Percentiles rank a stretch among this genome's conserved stretches.
Evolutionary conservation across 2,888 invertebrate genomes (phyloP).

Genomic region (Dicyrtomina minuta): DNA sequence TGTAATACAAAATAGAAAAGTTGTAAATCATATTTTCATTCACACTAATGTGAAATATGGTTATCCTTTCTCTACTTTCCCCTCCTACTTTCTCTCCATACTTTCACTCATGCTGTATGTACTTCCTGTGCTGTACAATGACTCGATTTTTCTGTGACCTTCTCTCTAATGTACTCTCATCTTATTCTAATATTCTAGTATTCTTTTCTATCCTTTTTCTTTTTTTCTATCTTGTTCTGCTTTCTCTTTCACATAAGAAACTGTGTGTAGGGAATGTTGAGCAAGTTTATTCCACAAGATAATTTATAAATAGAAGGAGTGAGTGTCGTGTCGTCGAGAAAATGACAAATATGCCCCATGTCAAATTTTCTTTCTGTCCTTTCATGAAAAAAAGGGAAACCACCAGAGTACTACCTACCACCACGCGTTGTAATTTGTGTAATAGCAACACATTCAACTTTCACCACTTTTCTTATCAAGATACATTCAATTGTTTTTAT

Average conservation of each 20-base stretch:
- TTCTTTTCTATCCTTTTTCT: too few species aligned
- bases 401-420: too few species aligned
- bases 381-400: too few species aligned
- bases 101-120: neutral
- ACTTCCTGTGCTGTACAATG: neutral
- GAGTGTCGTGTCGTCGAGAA: too few species aligned
- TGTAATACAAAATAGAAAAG: too few species aligned
- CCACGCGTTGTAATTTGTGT: too few species aligned
- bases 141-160: neutral
- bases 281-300: conserved; percentile 1
- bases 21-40: conserved; percentile 44
- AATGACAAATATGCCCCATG: conserved; percentile 17
- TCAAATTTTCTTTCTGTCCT: conserved; percentile 15
- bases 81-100: neutral
- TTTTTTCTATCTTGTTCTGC: too few species aligned
- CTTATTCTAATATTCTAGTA: too few species aligned
- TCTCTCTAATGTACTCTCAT: neutral
- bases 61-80: conserved; percentile 16
- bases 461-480: neutral
- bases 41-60: conserved; percentile 35
- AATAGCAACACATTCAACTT: too few species aligned
- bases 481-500: too few species aligned
- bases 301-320: conserved; percentile 13
- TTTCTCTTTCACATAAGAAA: too few species aligned
- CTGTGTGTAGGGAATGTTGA: too few species aligned